Evolutionary conservation across 2,797 vertebrate species (phyloP), one percentile per base, ranked within the genome.

Genomic region (Gadopsis bispinosus): DNA sequence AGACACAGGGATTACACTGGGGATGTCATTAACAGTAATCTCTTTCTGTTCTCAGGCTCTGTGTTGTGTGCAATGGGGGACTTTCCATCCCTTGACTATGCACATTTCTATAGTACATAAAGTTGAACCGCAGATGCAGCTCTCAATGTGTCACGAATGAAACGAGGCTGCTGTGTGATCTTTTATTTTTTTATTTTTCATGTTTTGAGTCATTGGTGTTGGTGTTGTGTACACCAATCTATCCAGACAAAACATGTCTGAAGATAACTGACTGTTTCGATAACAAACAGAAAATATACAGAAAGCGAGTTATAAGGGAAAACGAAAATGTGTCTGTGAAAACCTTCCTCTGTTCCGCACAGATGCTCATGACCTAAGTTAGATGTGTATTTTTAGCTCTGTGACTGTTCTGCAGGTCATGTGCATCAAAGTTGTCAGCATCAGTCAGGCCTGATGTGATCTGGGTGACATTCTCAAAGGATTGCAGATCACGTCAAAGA

Each of bases 21-120:
- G 86, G 90, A 93, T 85, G 78, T 87, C 80, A 88, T 87, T 86
- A 84, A 66, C 83, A 80, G 67, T 76, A 64, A 86, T 60, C 59
- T 72, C 14, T 14, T 70, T 69, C 73, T 69, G 83, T 91, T 92
- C 87, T 91, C 88, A 92, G 81, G 84, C 77, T 84, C 78, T 72
- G 64, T 67, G 61, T 72, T 53, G 63, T 84, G 55, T 80, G 58
- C 74, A 54, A 83, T n/a, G n/a, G 60, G 89, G 88, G 85, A 86
- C 77, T 91, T 93, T 88, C 91, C 88, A 73, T 75, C 14, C 51
- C 7, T 61, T 73, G 62, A 83, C 80, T 73, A 60, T 62, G 35
- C 37, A 69, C 50, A 48, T 79, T 75, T 82, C 43, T 68, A 60
- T 35, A 35, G n/a, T 8, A 58, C 37, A 69, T 47, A 54, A 45